phyloP scores from a whole-genome alignment of 2,888 invertebrate genomes.

The Lissonota sp. region DNA sequence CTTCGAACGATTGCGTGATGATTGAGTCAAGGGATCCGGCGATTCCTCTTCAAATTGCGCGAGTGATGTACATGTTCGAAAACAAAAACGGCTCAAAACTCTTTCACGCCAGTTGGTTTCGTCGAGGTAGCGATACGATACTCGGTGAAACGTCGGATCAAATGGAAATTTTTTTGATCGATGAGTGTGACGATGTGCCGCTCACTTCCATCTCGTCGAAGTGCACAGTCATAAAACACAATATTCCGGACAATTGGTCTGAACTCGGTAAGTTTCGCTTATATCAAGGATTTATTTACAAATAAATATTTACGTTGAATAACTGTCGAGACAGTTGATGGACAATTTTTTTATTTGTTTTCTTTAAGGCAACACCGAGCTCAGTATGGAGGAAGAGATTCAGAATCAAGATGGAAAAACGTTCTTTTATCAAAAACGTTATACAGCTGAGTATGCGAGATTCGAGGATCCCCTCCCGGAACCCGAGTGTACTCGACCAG shows the following conservation, averaged over 20 bases:
- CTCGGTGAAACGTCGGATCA: slow-evolving; percentile 92
- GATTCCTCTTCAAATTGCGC: slow-evolving; percentile 88
- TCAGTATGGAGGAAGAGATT: slow-evolving; percentile 63
- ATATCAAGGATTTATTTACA: slow-evolving; percentile 82
- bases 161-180: slow-evolving; percentile 89
- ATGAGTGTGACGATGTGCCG: slow-evolving; percentile 90
- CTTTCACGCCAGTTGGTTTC: slow-evolving; percentile 91
- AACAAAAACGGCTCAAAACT: slow-evolving; percentile 85
- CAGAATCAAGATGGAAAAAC: slow-evolving; percentile 86
- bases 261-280: too few species aligned
- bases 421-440: slow-evolving; percentile 88
- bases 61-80: slow-evolving; percentile 90
- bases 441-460: slow-evolving; percentile 72
- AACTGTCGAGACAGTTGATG: slow-evolving; percentile 86
- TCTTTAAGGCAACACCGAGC: slow-evolving; percentile 70
- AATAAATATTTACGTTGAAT: slow-evolving; percentile 82
- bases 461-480: slow-evolving; percentile 75
- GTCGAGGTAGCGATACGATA: slow-evolving; percentile 90
- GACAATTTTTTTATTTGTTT: too few species aligned
- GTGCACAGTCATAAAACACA: too few species aligned
- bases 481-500: slow-evolving; percentile 57
- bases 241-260: too few species aligned
- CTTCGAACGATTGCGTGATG: too few species aligned
- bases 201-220: too few species aligned
- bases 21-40: slow-evolving; percentile 88